phyloP scores from a whole-genome alignment of 2,888 invertebrate genomes.

The Yponomeuta evonymella region DNA sequence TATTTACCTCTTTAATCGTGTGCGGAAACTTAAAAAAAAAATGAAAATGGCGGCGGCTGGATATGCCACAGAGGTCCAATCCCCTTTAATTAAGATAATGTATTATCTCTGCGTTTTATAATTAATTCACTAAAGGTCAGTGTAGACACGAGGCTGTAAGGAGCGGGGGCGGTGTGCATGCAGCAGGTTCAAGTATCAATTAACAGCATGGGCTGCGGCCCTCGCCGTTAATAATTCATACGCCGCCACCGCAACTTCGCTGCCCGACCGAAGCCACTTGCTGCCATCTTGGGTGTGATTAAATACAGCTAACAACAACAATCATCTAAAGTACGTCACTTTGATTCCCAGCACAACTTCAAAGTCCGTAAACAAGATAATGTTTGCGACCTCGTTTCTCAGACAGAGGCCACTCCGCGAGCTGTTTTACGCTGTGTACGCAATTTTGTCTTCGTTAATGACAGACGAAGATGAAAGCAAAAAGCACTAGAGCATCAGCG shows the following conservation, averaged over 20 bases:
- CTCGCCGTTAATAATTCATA: slow-evolving; percentile 48
- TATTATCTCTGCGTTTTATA: neutral
- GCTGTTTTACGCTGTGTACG: slow-evolving; percentile 5
- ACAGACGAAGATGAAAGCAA: slow-evolving; percentile 8
- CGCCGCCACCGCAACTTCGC: slow-evolving; percentile 28
- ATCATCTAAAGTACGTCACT: slow-evolving; percentile 1
- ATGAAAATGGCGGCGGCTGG: too few species aligned
- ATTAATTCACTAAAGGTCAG: slow-evolving; percentile 1
- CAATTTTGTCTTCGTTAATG: slow-evolving; percentile 13
- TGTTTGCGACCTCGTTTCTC: neutral
- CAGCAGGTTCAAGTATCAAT: slow-evolving; percentile 47
- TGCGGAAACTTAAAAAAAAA: too few species aligned
- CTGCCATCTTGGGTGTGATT: slow-evolving; percentile 19
- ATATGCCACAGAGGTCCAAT: too few species aligned
- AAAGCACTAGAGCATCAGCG: slow-evolving; percentile 8
- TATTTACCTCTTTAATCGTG: too few species aligned
- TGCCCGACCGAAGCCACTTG: slow-evolving; percentile 28
- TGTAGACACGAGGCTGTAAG: neutral
- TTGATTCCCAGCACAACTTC: neutral
- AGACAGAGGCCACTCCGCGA: neutral
- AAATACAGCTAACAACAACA: slow-evolving; percentile 11
- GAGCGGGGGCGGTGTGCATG: slow-evolving; percentile 30
- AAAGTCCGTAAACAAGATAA: neutral
- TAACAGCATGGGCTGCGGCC: slow-evolving; percentile 35
- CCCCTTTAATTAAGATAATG: too few species aligned